These are phyloP conservation scores for Speoplatyrhinus poulsoni DNA, from an alignment of 2,113 vertebrate genomes.

Conservation along the genomic window DNA sequence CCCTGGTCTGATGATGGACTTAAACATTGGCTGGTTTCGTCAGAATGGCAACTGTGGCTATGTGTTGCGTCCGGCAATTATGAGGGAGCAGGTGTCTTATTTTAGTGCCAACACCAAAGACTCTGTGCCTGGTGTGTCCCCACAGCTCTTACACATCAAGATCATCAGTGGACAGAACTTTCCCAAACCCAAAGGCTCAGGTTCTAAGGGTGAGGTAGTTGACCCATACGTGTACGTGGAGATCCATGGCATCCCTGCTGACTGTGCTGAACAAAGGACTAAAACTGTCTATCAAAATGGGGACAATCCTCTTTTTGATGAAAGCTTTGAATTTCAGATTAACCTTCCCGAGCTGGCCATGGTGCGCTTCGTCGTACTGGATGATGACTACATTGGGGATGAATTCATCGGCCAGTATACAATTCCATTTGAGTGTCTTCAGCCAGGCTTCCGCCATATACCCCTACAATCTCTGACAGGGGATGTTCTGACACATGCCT, in stretches of 20 bases:
- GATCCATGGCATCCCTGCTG: constrained; percentile 95
- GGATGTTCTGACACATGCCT: constrained; percentile 88
- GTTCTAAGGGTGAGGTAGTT: constrained; percentile 95
- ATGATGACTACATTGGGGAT: constrained; percentile 97
- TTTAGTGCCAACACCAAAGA: constrained; percentile 98
- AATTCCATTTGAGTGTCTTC: constrained; percentile 96
- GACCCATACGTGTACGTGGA: constrained; percentile 98
- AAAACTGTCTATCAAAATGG: constrained; percentile 96
- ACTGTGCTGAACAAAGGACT: constrained; percentile 95
- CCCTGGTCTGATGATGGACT: constrained; percentile 96
- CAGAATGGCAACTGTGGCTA: constrained; percentile 97
- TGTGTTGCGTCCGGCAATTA: constrained; percentile 93
- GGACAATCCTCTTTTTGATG: constrained; percentile 95
- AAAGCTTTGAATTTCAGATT: constrained; percentile 98
- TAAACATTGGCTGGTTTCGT: constrained; percentile 96
- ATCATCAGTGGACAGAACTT: constrained; percentile 98
- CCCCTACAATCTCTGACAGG: constrained; percentile 93
- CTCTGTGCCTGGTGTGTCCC: constrained; percentile 94
- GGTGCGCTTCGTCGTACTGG: constrained; percentile 96
- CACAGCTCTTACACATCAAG: constrained; percentile 96
- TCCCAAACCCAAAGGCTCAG: constrained; percentile 96
- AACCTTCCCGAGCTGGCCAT: constrained; percentile 96
- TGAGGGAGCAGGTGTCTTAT: constrained; percentile 96
- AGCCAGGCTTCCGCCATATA: constrained; percentile 93
- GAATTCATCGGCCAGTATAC: constrained; percentile 98